Evolutionary conservation across 2,113 vertebrate genomes (phyloP).

Genomic region (Sturnus vulgaris): DNA sequence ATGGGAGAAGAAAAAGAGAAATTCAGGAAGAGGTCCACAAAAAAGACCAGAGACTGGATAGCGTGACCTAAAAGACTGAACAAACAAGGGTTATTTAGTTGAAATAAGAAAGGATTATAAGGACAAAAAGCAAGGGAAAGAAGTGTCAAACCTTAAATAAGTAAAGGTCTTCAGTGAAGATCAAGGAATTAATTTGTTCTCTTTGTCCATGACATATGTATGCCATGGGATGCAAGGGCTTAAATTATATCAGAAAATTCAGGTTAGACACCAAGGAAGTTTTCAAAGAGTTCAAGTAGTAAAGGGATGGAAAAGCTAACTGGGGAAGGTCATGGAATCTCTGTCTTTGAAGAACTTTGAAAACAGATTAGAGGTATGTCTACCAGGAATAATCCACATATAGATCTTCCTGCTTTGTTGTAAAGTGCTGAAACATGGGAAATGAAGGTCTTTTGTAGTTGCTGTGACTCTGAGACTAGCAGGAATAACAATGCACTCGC

Average conservation of each 20-base stretch:
- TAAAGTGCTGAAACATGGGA: not conserved
- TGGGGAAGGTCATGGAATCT: not conserved
- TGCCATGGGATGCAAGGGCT: not conserved
- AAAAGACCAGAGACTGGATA: not conserved
- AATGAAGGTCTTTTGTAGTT: not conserved
- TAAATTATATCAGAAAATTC: conserved; percentile 5
- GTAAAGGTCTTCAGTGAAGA: not conserved
- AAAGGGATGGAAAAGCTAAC: not conserved
- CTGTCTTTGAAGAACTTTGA: not conserved
- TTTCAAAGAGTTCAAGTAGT: not conserved
- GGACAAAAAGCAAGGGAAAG: not conserved
- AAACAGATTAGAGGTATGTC: not conserved
- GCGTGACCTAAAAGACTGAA: not conserved
- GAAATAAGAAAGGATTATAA: not conserved
- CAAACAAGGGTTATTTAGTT: not conserved
- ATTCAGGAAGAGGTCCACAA: not conserved
- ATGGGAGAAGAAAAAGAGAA: not conserved
- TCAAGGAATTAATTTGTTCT: not conserved
- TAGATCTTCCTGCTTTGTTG: not conserved
- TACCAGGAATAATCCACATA: not conserved
- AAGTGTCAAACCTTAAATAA: not conserved
- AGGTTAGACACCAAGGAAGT: not conserved
- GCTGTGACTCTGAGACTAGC: not conserved
- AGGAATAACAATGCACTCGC: not conserved
- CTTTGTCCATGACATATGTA: not conserved